Evolutionary conservation across 1,140 invertebrate genomes (phyloP).

Genomic region (Holotrichia oblita): DNA sequence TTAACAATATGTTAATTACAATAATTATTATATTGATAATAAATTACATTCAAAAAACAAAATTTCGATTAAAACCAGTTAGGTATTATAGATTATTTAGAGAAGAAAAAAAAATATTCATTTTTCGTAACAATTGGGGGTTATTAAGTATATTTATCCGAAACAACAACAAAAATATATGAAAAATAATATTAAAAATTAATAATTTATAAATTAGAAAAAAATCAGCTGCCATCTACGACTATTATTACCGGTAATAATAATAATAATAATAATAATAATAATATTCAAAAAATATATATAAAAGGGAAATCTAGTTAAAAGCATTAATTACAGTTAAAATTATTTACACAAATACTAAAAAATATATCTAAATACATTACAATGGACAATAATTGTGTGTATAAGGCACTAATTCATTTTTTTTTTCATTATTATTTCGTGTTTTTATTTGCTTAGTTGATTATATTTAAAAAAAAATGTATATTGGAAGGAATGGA

Average conservation of each 20-base stretch:
- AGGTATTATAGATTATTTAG: not conserved
- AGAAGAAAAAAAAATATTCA: not conserved
- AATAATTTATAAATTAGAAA: slow-evolving; percentile 9
- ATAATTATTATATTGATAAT: not conserved
- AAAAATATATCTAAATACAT: slow-evolving; percentile 33
- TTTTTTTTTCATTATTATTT: too few relatives aligned
- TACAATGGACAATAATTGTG: slow-evolving; percentile 15
- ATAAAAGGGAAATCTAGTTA: slow-evolving; percentile 20
- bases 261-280: too few relatives aligned
- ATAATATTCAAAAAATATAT: not conserved
- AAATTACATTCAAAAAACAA: too few relatives aligned
- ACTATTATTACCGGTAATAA: slow-evolving; percentile 13
- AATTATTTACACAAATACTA: slow-evolving; percentile 28
- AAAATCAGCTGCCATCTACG: not conserved
- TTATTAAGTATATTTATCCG: not conserved
- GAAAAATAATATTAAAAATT: not conserved
- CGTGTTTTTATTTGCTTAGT: not conserved
- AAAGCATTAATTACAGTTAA: slow-evolving; percentile 16
- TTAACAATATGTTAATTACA: not conserved
- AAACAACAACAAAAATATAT: not conserved
- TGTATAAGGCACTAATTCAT: slow-evolving; percentile 33
- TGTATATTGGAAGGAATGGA: slow-evolving; percentile 23
- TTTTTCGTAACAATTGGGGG: not conserved
- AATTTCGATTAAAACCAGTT: too few relatives aligned
- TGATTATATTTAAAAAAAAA: not conserved